Evolutionary conservation across 1,140 invertebrate species (phyloP).

Genomic region (Drosophila mauritiana): DNA sequence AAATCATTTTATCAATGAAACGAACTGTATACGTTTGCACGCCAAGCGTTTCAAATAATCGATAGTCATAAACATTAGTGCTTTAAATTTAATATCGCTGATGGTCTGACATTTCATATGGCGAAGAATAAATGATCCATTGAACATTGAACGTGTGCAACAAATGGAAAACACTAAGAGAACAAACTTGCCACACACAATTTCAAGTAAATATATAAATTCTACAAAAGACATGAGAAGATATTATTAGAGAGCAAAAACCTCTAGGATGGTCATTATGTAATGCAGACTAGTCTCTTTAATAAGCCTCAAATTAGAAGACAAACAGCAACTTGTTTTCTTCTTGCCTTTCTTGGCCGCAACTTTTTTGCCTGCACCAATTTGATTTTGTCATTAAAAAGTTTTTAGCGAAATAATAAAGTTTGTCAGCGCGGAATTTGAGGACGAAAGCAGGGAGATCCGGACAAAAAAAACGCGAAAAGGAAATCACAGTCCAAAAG

Average conservation of each 20-base stretch:
- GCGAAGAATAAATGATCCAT: constrained; percentile 8
- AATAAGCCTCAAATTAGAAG: constrained; percentile 80
- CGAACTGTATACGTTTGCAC: constrained; percentile 19
- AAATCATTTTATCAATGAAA: constrained; percentile 32
- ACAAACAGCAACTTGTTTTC: constrained; percentile 85
- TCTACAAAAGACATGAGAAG: constrained; percentile 5
- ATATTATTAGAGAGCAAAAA: constrained; percentile 8
- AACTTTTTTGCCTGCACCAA: constrained; percentile 90
- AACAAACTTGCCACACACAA: constrained; percentile 6
- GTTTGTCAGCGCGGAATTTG: constrained; percentile 85
- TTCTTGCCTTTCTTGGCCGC: constrained; percentile 12
- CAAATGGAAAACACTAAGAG: constrained; percentile 2
- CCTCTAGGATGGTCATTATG: neutral
- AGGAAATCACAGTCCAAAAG: constrained; percentile 50
- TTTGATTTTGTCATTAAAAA: constrained; percentile 77
- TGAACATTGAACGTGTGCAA: neutral
- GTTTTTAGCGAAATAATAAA: constrained; percentile 88
- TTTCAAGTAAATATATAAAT: neutral
- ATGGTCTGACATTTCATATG: constrained; percentile 29
- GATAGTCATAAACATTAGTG: constrained; percentile 58
- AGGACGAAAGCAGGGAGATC: constrained; percentile 7
- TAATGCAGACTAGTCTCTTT: constrained; percentile 13
- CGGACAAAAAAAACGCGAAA: constrained; percentile 11
- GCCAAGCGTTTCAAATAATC: constrained; percentile 23
- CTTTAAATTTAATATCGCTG: constrained; percentile 53